Evolutionary conservation across 2,113 vertebrate genomes (phyloP).

Genomic region (Paramisgurnus dabryanus): DNA sequence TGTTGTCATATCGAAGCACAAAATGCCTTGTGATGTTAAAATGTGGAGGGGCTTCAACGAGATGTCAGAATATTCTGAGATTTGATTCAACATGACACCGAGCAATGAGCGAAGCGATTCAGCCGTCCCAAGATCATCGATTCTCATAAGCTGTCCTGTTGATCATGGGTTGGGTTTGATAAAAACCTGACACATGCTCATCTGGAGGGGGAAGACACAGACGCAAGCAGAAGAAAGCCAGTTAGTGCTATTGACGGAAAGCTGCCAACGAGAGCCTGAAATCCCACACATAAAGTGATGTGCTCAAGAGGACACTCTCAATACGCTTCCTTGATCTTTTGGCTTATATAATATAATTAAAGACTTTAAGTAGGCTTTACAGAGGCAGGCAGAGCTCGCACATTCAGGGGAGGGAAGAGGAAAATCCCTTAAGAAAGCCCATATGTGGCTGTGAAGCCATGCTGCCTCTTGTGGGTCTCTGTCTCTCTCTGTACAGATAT

Average conservation of each 20-base stretch:
- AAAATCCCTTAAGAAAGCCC: constrained; percentile 56
- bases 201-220: constrained; percentile 24
- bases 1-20: neutral
- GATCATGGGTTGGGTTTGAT: neutral
- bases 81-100: constrained; percentile 32
- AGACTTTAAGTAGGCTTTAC: constrained; percentile 69
- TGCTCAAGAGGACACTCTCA: constrained; percentile 59
- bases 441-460: constrained; percentile 48
- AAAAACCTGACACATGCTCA: constrained; percentile 28
- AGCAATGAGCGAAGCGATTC: neutral
- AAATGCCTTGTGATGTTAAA: neutral
- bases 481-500: constrained; percentile 25
- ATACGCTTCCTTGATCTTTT: constrained; percentile 68
- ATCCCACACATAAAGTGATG: constrained; percentile 51
- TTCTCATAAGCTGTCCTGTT: constrained; percentile 18
- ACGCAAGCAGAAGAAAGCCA: constrained; percentile 22
- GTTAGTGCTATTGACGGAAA: constrained; percentile 30
- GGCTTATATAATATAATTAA: constrained; percentile 77
- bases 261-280: constrained; percentile 47
- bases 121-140: constrained; percentile 18
- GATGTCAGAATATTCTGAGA: constrained; percentile 1
- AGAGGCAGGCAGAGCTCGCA: constrained; percentile 55
- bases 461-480: constrained; percentile 46
- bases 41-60: neutral
- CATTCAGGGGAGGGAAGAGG: constrained; percentile 45